phyloP scores from a whole-genome alignment of 23 tunicate species.

The Diplosoma virens region DNA sequence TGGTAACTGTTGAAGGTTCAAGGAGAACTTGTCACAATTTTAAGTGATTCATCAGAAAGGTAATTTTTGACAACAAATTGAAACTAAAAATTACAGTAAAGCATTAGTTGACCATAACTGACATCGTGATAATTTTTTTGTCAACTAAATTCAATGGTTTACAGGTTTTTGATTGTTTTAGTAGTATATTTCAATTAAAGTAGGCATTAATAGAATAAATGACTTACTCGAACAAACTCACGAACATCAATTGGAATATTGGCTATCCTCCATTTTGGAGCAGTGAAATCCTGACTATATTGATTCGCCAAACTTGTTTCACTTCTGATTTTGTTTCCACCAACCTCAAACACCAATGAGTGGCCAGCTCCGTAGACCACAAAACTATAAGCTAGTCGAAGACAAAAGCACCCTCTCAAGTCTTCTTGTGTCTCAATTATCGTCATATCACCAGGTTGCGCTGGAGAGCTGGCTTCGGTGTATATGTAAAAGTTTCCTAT shows the following conservation, averaged over 20 bases:
- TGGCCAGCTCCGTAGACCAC: neutral
- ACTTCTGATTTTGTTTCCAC: neutral
- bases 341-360: conserved; percentile 1
- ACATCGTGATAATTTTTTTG: no score
- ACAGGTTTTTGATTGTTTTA: no score
- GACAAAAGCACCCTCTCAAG: conserved; percentile 39
- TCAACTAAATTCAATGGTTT: no score
- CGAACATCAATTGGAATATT: neutral
- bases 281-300: no score
- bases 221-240: conserved; percentile 7
- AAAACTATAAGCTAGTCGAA: conserved; percentile 3
- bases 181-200: no score
- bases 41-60: no score
- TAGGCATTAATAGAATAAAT: neutral
- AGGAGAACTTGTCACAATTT: no score
- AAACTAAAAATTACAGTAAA: no score
- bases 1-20: no score
- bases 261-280: neutral
- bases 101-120: no score
- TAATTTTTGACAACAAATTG: no score
- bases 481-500: conserved; percentile 43
- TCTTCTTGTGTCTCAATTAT: neutral
- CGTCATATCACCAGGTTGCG: conserved; percentile 35
- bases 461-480: conserved; percentile 53
- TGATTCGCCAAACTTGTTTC: no score